Base-by-base conservation (phyloP, 2,888 invertebrate species). In the Resseliella maxima region DNA sequence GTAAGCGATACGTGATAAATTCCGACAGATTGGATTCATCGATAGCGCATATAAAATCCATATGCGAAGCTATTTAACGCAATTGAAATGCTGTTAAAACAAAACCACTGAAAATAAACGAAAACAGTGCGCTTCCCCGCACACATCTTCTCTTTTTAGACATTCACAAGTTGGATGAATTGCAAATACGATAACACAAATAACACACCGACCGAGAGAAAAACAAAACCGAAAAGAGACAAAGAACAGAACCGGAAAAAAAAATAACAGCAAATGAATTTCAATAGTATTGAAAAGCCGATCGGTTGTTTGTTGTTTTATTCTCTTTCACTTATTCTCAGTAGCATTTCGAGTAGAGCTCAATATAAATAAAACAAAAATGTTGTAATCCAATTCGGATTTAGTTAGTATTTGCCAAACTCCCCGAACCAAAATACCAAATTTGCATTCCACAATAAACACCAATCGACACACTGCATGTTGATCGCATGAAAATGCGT, bases 381-480 rank as follows among this genome's bases (percentile, higher is more conserved):
- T 83, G 83, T 38, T 83, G 83, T 83, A 83, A 83, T 38, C 83
- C 83, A 83, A 83, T 83, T 83, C 83, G 38, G 83, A 83, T 83
- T 83, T 83, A 36, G 83, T 83, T 83, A 81, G 81, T 18, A 18
- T 36, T 38, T 24, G 38, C 83, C 38, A 27, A 27, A 83, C 36
- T n/a, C 38, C 5, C 6, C 83, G 38, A 24, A 18, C 46, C 38
- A 83, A 83, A 36, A 8, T 15, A 35, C 18, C 15, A 36, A 83
- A 83, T 83, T 38, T 83, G 83, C 83, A 83, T 38, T 24, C n/a
- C n/a, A 50, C 50, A 50, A 50, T 50, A 50, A 50, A 50, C 31
- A 18, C 83, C 83, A 83, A 83, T 64, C 24, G 27, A 64, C 64
- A 38, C 38, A 36, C 3, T 72, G 35, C 6, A 54, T 35, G 18